A percentile compares a stretch with the other conserved stretches of the same genome.
Conservation (phyloP, 2,113 vertebrate genomes). For the Geococcyx californianus region DNA sequence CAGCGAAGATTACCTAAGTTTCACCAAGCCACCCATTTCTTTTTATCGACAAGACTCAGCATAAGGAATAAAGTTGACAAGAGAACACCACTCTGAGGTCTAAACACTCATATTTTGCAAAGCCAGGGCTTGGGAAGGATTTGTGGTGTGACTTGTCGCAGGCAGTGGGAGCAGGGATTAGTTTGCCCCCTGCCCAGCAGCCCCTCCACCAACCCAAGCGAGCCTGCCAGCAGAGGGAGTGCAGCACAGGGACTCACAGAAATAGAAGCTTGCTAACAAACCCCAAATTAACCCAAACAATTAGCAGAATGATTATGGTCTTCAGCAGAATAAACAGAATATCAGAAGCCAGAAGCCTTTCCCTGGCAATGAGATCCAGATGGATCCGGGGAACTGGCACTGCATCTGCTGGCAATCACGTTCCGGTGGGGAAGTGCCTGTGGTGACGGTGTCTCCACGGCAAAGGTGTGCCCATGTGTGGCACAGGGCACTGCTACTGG, state of each 20-base stretch:
- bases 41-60: not conserved
- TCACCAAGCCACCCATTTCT: not conserved
- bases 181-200: not conserved
- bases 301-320: conserved; percentile 1
- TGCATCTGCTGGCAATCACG: not conserved
- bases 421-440: not conserved
- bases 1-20: not conserved
- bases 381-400: not conserved
- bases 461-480: not conserved
- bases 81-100: not conserved
- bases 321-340: conserved; percentile 7
- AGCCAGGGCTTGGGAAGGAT: not conserved
- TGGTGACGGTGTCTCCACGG: not conserved
- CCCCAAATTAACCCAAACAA: conserved; percentile 24
- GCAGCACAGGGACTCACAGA: not conserved
- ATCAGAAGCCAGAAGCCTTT: not conserved
- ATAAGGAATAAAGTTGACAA: not conserved
- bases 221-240: conserved; percentile 45
- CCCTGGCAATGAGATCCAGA: not conserved
- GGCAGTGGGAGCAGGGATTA: not conserved
- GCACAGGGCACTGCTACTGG: not conserved
- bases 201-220: not conserved
- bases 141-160: not conserved
- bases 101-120: not conserved
- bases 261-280: not conserved